Conservation (phyloP, 2,888 invertebrate species). For the Dynastes maya region DNA sequence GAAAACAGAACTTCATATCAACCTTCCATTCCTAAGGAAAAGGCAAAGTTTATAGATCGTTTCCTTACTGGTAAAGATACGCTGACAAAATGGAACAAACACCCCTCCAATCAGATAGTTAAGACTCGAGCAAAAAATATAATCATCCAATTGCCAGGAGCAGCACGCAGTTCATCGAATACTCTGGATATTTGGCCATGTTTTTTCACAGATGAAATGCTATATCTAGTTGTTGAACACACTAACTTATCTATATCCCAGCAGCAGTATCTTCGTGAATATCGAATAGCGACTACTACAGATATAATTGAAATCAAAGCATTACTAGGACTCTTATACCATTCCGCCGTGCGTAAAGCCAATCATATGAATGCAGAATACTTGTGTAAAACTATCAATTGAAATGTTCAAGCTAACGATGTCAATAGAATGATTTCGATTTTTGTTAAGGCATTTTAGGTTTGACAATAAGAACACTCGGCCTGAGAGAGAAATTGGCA, state of each 20-base stretch:
- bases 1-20: constrained; percentile 11
- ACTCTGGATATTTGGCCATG: constrained; percentile 34
- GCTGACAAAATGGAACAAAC: constrained; percentile 37
- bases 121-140: constrained; percentile 24
- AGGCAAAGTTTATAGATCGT: constrained; percentile 16
- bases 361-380: background rate
- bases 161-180: constrained; percentile 10
- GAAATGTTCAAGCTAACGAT: background rate
- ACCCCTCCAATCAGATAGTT: constrained; percentile 5
- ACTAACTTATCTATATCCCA: background rate
- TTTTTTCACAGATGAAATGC: constrained; percentile 32
- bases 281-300: background rate
- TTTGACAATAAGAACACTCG: background rate
- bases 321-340: constrained; percentile 9
- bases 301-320: constrained; percentile 1
- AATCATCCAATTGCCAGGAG: constrained; percentile 3
- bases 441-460: background rate
- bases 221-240: background rate
- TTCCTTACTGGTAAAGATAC: constrained; percentile 31
- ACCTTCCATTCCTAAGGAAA: constrained; percentile 8
- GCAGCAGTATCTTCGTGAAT: constrained; percentile 1
- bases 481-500: background rate
- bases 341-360: background rate
- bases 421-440: background rate
- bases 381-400: background rate